Evolutionary conservation across 30 jellyfish, hydroid and myxozoan species (phyloP), one percentile per base, ranked within the genome.

Genomic region (Hydractinia echinata): DNA sequence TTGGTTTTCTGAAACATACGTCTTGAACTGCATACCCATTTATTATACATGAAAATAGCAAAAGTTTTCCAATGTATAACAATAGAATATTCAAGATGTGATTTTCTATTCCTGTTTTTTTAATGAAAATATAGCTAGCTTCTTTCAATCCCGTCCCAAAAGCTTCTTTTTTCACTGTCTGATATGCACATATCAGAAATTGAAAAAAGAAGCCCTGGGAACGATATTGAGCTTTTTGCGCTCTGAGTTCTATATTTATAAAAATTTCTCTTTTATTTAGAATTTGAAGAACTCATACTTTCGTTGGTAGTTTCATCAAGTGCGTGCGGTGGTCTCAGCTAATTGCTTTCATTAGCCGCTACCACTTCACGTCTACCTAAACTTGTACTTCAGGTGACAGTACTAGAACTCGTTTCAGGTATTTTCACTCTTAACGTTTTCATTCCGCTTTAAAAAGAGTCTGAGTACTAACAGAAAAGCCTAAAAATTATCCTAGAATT

Each of bases 311-410:
- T n/a, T 49, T 52, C 83, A n/a, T 66, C 83, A 18, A 58, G 69
- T 55, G 20, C 66, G 51, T 8, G 58, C 67, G 83, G 83, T 8
- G 58, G 15, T 58, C 30, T 74, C 51, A 74, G 83, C 14, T 30
- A 4, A 74, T 6, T 74, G 62, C 51, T 74, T 8, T 74, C 83
- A 58, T 30, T 74, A 30, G 71, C 21, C 54, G 83, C 83, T 8
- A 74, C 69, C 10, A 74, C 83, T 4, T 21, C 83, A 50, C 83
- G 67, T 4, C 61, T 51, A 30, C 67, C 83, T 8, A 74, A 74
- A 74, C 54, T 74, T 74, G 83, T 74, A 18, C 15, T 74, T 49
- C 67, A 66, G 51, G 83, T 74, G n/a, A 74, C 83, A 4, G 83
- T 67, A 5, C 4, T 74, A 67, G 83, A 74, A 74, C 49, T 66